Percentiles rank a stretch among this genome's conserved stretches.
Evolutionary conservation across 1,140 invertebrate species (phyloP).

Genomic region (Drosophila kurseongensis): DNA sequence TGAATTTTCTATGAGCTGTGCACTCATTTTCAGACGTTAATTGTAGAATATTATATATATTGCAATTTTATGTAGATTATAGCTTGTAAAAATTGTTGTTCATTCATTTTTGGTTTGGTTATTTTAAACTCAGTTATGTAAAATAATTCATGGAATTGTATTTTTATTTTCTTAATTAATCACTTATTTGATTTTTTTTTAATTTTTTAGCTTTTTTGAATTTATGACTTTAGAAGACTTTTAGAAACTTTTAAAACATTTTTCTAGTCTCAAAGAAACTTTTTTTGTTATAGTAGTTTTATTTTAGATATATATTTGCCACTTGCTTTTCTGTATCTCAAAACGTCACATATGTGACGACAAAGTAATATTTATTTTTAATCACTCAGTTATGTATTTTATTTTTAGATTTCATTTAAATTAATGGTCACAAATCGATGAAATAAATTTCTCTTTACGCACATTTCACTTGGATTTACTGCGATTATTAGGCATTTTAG

Average conservation of each 20-base stretch:
- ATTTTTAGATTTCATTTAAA: conserved; percentile 42
- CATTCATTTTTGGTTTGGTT: conserved; percentile 2
- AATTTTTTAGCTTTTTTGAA: conserved; percentile 1
- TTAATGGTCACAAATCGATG: conserved; percentile 35
- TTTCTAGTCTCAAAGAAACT: background rate
- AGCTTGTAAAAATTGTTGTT: background rate
- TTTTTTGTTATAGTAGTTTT: conserved; percentile 10
- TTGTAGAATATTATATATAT: background rate
- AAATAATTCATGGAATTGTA: background rate
- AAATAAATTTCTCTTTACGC: conserved; percentile 47
- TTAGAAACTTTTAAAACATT: background rate
- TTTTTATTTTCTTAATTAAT: background rate
- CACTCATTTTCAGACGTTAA: conserved; percentile 6
- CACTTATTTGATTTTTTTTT: background rate
- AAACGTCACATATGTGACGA: conserved; percentile 51
- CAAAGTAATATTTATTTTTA: conserved; percentile 32
- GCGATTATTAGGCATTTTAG: conserved; percentile 43
- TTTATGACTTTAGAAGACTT: background rate
- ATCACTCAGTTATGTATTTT: conserved; percentile 21
- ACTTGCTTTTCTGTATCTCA: conserved; percentile 14
- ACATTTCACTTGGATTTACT: conserved; percentile 53
- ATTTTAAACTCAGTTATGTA: conserved; percentile 2
- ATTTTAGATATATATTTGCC: conserved; percentile 18
- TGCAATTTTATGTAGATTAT: conserved; percentile 15
- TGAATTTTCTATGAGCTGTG: conserved; percentile 19